Evolutionary conservation across 2,113 vertebrate genomes (phyloP), one percentile per base, ranked within the genome.

Genomic region (Rhea pennata): DNA sequence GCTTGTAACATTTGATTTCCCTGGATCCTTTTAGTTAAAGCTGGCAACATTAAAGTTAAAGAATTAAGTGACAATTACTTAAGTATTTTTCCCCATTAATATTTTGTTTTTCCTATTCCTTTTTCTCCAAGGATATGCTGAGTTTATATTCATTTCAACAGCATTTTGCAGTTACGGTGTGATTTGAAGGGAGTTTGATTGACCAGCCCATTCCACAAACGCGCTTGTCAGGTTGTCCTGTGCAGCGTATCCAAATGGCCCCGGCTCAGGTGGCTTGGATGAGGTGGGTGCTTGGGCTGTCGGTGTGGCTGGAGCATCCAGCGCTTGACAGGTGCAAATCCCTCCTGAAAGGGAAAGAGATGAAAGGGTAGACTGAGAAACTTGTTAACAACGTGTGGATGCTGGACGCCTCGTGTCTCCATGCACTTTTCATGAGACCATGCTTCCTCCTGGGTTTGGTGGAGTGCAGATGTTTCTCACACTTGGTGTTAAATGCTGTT

Each of bases 21-120:
- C 84, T 3, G 73, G 84, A 12, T 90, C 39, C 73, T 74, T 62
- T n/a, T 75, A 90, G 93, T 95, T 96, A 95, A 96, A 95, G 67
- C 74, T 53, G 69, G 46, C 69, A n/a, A 58, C 58, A 64, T 39
- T 90, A 85, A 61, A 53, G 42, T 88, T 92, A 70, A 61, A 71
- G 87, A 93, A 88, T 51, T 79, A 91, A 93, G 74, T 95, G 94
- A 93, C 95, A 89, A 85, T 95, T 94, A 42, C 65, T 88, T 93
- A 87, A 76, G 78, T 89, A n/a, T 96, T 89, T 58, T 92, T 83
- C 92, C 42, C 48, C 27, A 59, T 67, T 91, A 81, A 94, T 72
- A 7, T 53, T 58, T 78, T 58, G n/a, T 40, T 51, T n/a, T 69
- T 29, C 10, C 20, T n/a, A 10, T 53, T 33, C 24, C 61, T 26